A percentile compares a stretch with the other conserved stretches of the same genome.
Conservation (phyloP, 2,113 vertebrate genomes). For the Prunella himalayana region DNA sequence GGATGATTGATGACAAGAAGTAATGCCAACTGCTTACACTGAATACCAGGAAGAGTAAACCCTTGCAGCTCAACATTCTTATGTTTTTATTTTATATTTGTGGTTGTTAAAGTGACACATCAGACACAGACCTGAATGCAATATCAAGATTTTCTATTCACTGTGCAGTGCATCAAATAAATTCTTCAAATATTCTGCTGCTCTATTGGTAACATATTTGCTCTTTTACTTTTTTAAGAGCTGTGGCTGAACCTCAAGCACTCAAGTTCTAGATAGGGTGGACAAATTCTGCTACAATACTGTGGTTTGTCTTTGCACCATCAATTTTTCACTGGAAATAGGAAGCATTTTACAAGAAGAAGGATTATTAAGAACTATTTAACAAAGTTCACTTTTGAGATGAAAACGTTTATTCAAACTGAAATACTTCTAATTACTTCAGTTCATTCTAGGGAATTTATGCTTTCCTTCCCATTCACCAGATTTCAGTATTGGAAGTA, state of each 20-base stretch:
- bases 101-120: not conserved
- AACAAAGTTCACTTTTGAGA: not conserved
- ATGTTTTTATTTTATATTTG: not conserved
- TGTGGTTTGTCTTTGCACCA: not conserved
- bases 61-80: not conserved
- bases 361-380: not conserved
- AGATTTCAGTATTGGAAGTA: not conserved
- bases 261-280: not conserved
- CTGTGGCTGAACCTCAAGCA: not conserved
- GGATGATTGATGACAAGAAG: not conserved
- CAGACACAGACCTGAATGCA: not conserved
- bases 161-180: not conserved
- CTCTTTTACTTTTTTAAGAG: not conserved
- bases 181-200: not conserved
- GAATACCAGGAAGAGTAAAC: not conserved
- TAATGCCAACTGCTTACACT: not conserved
- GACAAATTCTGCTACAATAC: not conserved
- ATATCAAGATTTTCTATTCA: not conserved
- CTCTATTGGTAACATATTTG: not conserved
- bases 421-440: not conserved
- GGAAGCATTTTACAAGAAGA: not conserved
- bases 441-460: not conserved
- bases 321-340: not conserved
- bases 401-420: accelerated
- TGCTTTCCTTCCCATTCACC: not conserved